These are phyloP conservation scores for Lasiurus cinereus DNA, from an alignment of 2,113 vertebrate genomes.

Conservation along the genomic window DNA sequence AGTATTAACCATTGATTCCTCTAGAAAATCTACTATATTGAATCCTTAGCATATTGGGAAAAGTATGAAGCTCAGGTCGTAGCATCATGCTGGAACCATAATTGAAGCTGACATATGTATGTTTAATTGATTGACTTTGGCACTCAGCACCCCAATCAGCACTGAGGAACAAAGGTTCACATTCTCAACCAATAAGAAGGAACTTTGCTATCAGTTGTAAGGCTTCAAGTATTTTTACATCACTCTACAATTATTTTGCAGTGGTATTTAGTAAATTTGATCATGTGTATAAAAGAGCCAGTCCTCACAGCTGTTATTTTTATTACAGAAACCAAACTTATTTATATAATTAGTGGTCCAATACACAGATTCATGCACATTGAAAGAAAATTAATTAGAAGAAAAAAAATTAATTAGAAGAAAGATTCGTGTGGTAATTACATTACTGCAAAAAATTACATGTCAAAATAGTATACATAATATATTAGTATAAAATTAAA, in stretches of 20 bases:
- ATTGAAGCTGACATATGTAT: neutral
- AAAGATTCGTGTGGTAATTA: no score
- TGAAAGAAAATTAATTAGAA: no score
- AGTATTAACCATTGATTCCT: neutral
- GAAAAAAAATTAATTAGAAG: no score
- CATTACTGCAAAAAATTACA: no score
- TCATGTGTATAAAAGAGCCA: neutral
- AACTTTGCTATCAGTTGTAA: neutral
- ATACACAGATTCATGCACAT: no score
- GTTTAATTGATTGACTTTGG: neutral
- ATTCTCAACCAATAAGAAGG: neutral
- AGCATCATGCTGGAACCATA: neutral
- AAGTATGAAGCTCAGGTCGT: neutral
- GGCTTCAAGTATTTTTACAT: neutral
- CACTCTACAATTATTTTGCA: neutral
- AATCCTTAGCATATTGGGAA: neutral
- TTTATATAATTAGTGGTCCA: neutral
- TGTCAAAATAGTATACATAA: no score
- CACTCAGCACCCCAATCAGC: neutral
- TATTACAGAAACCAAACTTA: conserved; percentile 29
- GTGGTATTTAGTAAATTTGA: conserved; percentile 25
- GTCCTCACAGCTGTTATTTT: neutral
- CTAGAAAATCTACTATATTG: neutral
- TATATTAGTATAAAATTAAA: no score
- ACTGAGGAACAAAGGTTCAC: neutral